Conservation (phyloP, 2,888 invertebrate species). For the Rotaria magnacalcarata region DNA sequence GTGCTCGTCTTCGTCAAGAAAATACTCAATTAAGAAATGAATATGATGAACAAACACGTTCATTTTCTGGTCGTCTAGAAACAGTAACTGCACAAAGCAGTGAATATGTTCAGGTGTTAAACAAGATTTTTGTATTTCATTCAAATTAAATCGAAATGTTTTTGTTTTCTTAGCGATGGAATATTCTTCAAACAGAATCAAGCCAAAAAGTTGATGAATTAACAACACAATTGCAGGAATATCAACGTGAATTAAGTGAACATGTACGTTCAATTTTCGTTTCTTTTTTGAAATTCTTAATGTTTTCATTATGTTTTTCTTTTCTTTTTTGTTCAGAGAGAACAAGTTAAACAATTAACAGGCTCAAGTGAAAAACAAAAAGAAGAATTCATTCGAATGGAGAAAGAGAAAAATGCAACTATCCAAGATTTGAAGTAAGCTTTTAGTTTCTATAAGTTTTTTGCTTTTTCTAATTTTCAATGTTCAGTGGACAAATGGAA, state of each 20-base stretch:
- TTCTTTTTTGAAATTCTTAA: not conserved
- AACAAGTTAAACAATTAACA: not conserved
- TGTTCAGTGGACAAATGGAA: slow-evolving; percentile 50
- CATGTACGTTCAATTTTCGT: not conserved
- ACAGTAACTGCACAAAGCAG: not conserved
- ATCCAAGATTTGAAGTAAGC: not conserved
- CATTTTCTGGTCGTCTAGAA: not conserved
- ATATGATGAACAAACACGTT: slow-evolving; percentile 1
- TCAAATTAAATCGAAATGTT: no score
- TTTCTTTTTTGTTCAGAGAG: not conserved
- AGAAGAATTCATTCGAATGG: not conserved
- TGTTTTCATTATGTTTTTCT: not conserved
- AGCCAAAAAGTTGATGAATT: slow-evolving; percentile 38
- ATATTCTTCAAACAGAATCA: slow-evolving; percentile 21
- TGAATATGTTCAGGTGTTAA: not conserved
- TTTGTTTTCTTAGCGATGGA: not conserved
- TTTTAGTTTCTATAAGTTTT: not conserved
- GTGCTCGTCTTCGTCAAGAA: slow-evolving; percentile 12
- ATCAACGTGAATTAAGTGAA: slow-evolving; percentile 49
- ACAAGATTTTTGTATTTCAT: no score
- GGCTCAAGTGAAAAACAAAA: not conserved
- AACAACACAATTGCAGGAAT: slow-evolving; percentile 51
- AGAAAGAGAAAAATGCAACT: slow-evolving; percentile 25
- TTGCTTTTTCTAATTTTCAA: not conserved
- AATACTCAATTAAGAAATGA: not conserved